Evolutionary conservation across 2,113 vertebrate genomes (phyloP).

Genomic region (Chloebia gouldiae): DNA sequence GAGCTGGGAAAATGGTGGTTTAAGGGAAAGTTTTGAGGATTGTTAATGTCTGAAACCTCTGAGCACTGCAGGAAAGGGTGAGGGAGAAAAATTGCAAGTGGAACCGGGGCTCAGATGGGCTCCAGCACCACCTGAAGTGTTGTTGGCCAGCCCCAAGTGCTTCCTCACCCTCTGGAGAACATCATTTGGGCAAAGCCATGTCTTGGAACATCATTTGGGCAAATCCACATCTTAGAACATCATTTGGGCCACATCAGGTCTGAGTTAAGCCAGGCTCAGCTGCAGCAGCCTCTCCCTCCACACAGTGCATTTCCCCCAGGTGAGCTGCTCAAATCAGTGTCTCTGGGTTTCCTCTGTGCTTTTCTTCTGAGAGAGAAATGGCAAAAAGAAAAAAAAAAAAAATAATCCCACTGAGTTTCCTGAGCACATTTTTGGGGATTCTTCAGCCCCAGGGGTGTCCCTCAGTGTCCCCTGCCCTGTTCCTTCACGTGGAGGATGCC

Average conservation of each 20-base stretch:
- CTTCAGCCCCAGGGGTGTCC: neutral
- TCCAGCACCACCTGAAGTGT: neutral
- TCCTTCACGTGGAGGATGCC: neutral
- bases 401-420: neutral
- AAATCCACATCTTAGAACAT: neutral
- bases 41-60: neutral
- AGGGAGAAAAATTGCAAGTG: neutral
- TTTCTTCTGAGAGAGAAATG: neutral
- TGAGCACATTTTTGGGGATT: neutral
- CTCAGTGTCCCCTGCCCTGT: neutral
- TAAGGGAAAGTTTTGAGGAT: accelerated
- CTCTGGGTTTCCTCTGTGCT: neutral
- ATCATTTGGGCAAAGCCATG: neutral
- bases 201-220: neutral
- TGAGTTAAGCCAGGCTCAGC: neutral
- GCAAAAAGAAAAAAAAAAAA: neutral
- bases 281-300: neutral
- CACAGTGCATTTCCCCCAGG: neutral
- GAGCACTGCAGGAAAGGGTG: neutral
- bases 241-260: neutral
- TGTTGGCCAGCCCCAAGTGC: neutral
- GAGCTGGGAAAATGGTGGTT: neutral
- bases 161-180: neutral
- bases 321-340: neutral
- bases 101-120: neutral